A percentile compares a stretch with the other conserved stretches of the same genome.
Evolutionary conservation across 2,113 vertebrate genomes (phyloP).

Genomic region (Mellivora capensis): DNA sequence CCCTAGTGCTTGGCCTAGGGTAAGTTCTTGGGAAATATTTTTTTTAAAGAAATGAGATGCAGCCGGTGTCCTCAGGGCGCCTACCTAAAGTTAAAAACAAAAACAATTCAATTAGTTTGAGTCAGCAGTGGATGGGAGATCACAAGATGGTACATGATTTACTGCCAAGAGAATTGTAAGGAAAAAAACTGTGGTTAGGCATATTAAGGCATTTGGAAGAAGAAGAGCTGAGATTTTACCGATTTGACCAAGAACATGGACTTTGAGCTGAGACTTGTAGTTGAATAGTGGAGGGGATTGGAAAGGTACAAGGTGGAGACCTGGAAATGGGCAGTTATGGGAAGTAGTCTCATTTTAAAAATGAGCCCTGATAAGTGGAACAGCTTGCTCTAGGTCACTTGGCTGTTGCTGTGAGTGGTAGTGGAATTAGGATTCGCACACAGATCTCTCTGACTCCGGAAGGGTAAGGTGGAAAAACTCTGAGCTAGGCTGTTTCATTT

Average conservation of each 20-base stretch:
- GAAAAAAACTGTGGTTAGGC: not conserved
- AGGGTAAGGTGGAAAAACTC: not conserved
- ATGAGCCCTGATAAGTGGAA: not conserved
- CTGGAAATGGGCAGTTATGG: not conserved
- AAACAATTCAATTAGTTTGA: conserved; percentile 47
- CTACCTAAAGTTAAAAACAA: conserved; percentile 52
- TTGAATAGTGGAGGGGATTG: not conserved
- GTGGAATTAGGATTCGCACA: not conserved
- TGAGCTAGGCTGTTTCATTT: not conserved
- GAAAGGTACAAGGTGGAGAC: not conserved
- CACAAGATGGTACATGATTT: conserved; percentile 4
- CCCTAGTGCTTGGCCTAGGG: not conserved
- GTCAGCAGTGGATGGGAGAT: conserved; percentile 23
- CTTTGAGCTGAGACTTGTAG: not conserved
- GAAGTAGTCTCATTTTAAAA: not conserved
- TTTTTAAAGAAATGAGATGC: conserved; percentile 11
- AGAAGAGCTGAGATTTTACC: not conserved
- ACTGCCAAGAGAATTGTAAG: conserved; percentile 23
- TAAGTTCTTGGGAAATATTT: not conserved
- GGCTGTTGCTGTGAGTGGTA: not conserved
- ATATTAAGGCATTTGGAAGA: not conserved
- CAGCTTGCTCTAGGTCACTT: not conserved
- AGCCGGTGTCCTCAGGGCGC: conserved; percentile 18
- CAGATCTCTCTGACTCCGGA: not conserved
- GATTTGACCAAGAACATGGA: not conserved